A percentile compares a stretch with the other conserved stretches of the same genome.
These are phyloP conservation scores for Omphaloscelis lunosa DNA, from an alignment of 2,888 invertebrate species.

Conservation along the genomic window DNA sequence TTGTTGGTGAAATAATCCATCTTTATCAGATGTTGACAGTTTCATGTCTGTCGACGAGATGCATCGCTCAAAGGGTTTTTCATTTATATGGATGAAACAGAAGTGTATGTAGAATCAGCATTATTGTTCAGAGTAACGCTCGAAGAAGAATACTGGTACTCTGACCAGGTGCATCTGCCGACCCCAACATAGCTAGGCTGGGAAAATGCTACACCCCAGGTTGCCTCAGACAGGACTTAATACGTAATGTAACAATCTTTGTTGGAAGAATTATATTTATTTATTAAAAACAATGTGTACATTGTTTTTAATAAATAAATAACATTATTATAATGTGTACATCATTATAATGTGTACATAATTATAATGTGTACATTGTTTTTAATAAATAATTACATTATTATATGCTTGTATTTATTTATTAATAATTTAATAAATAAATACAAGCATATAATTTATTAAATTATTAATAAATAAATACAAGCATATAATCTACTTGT, in stretches of 20 bases:
- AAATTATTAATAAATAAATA: too few species aligned
- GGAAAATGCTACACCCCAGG: too few species aligned
- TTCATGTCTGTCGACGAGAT: constrained; percentile 53
- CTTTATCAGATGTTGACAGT: constrained; percentile 58
- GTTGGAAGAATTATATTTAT: neutral
- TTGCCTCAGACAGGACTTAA: neutral
- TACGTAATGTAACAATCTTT: neutral
- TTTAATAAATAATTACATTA: too few species aligned
- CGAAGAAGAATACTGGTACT: neutral
- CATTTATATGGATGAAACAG: neutral
- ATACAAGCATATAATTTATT: too few species aligned
- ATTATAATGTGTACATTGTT: too few species aligned
- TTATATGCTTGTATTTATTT: too few species aligned
- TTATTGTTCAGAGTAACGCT: neutral
- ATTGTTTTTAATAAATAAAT: too few species aligned
- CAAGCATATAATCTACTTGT: too few species aligned
- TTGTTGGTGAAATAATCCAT: constrained; percentile 54
- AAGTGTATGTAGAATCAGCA: neutral
- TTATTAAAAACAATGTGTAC: too few species aligned
- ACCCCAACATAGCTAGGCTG: neutral
- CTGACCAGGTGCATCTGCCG: neutral
- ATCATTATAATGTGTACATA: too few species aligned
- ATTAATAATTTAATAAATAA: too few species aligned
- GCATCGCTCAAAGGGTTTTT: constrained; percentile 40
- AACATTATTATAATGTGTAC: too few species aligned